These are phyloP conservation scores for Solea senegalensis DNA, from an alignment of 2,113 vertebrate genomes.

Conservation along the genomic window DNA sequence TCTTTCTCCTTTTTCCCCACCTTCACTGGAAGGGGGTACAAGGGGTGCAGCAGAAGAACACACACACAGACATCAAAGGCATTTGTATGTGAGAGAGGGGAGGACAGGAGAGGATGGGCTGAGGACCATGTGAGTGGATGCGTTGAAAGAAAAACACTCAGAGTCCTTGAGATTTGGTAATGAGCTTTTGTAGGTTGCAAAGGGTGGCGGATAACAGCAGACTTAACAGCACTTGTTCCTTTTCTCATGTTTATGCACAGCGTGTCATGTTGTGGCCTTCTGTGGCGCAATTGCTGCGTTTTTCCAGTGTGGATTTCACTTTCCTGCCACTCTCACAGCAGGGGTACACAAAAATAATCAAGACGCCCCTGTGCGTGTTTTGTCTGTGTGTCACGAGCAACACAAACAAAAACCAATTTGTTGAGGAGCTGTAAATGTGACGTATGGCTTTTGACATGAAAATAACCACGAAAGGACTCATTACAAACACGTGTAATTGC, in stretches of 20 bases:
- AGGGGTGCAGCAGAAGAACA: constrained; percentile 27
- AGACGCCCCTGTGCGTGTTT: not conserved
- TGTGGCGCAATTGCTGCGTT: constrained; percentile 28
- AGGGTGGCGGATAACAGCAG: constrained; percentile 40
- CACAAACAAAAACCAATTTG: constrained; percentile 10
- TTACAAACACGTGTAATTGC: not conserved
- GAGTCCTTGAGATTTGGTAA: constrained; percentile 52
- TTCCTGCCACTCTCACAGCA: constrained; percentile 35
- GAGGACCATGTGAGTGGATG: constrained; percentile 47
- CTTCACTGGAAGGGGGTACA: constrained; percentile 20
- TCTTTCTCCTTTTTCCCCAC: constrained; percentile 21
- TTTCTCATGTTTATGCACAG: constrained; percentile 8
- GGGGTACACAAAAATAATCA: not conserved
- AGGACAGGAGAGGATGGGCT: constrained; percentile 20
- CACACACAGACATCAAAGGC: constrained; percentile 51
- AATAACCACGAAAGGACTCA: constrained; percentile 6
- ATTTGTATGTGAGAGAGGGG: constrained; percentile 29
- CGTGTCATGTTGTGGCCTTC: constrained; percentile 34
- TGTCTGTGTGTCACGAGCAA: not conserved
- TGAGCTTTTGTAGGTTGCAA: constrained; percentile 24
- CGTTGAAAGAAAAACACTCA: constrained; percentile 48
- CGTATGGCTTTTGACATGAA: not conserved
- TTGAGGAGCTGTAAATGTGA: constrained; percentile 2
- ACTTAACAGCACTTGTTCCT: constrained; percentile 40
- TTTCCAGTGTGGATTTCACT: constrained; percentile 41